Evolutionary conservation across 2,797 vertebrate species (phyloP), one percentile per base, ranked within the genome.

Genomic region (Tadarida brasiliensis): DNA sequence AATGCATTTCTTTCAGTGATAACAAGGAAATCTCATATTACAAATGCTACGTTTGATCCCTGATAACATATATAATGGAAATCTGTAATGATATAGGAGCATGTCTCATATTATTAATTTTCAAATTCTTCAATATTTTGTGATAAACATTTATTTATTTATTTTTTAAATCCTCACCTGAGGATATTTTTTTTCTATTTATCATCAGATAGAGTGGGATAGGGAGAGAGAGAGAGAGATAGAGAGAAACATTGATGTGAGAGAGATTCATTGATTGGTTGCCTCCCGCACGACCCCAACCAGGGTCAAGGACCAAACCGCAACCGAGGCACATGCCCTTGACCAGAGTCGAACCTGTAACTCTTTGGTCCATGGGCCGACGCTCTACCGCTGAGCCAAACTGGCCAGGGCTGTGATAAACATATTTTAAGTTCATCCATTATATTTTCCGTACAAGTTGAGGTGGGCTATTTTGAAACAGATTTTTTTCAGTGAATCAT

Each of bases 31-130:
- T 56, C 35, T 70, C 78, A 61, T 12, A 33, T 77, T 85, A 71
- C 30, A 92, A 89, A n/a, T 73, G 65, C 11, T 47, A 30, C 19
- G 47, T 92, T 95, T 73, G 73, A 78, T 57, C 94, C 44, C 63
- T 65, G 57, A 67, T 54, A 83, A 51, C n/a, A 20, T 78, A 35
- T 74, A n/a, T 30, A 65, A 90, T 87, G 35, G 81, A 77, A 87
- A 87, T 96, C 33, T 65, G 5, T 89, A 82, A 92, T 61, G 47
- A 35, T 78, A 89, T 80, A 74, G 16, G 30, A 76, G 70, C 57
- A 39, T 61, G 22, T 78, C 57, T 81, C n/a, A 92, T 76, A 80
- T 71, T 77, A n/a, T 71, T 91, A 68, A 70, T 91, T 82, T 92
- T 93, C 20, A 63, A 83, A 59, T 83, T 87, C 24, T 65, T 78